A percentile compares a stretch with the other conserved stretches of the same genome.
phyloP scores from a whole-genome alignment of 2,888 invertebrate species.

The Agriopis leucophaearia region DNA sequence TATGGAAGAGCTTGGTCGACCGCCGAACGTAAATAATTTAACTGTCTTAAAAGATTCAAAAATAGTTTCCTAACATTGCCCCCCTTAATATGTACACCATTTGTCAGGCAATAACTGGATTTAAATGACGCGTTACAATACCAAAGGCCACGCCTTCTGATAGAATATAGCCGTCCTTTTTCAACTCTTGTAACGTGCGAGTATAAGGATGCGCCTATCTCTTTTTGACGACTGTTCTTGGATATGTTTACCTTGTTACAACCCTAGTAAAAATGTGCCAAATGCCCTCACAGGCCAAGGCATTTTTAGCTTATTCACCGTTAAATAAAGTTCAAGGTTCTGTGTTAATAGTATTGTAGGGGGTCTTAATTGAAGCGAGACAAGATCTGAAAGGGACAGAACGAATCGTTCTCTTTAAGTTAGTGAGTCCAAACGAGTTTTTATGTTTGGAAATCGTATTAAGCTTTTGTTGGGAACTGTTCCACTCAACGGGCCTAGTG shows the following conservation, averaged over 20 bases:
- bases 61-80: constrained; percentile 86
- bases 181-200: constrained; percentile 40
- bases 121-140: constrained; percentile 82
- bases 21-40: constrained; percentile 85
- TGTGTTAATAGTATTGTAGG: constrained; percentile 56
- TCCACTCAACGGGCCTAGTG: constrained; percentile 85
- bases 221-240: constrained; percentile 66
- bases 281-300: constrained; percentile 45
- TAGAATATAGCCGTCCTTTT: constrained; percentile 61
- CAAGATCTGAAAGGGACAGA: constrained; percentile 73
- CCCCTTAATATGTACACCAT: constrained; percentile 86
- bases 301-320: constrained; percentile 46
- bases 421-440: constrained; percentile 85
- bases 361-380: constrained; percentile 80
- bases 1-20: constrained; percentile 76
- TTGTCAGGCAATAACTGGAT: constrained; percentile 86
- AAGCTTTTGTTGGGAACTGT: constrained; percentile 86
- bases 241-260: constrained; percentile 73
- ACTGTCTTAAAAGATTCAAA: constrained; percentile 87
- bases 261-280: constrained; percentile 67
- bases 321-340: constrained; percentile 43
- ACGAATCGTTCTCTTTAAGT: constrained; percentile 81
- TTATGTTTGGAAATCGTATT: constrained; percentile 87
- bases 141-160: constrained; percentile 72
- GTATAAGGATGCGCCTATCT: constrained; percentile 54